Conservation (phyloP, 2,888 invertebrate species). For the Loripinus fragilis region DNA sequence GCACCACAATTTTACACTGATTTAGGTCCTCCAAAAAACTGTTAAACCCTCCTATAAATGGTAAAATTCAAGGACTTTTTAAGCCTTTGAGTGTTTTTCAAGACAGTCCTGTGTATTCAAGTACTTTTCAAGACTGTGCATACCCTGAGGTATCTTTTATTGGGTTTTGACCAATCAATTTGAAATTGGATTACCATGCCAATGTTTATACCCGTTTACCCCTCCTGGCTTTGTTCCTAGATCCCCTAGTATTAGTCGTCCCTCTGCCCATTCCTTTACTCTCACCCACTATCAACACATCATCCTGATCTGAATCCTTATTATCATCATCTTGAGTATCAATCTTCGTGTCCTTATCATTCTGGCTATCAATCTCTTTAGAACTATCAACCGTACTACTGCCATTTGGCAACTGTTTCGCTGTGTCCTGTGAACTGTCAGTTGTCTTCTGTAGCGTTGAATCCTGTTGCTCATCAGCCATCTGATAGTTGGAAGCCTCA, state of each 20-base stretch:
- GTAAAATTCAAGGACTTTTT: too few relatives aligned
- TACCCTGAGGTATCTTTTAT: too few relatives aligned
- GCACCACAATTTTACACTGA: too few relatives aligned
- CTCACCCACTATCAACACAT: not conserved
- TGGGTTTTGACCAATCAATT: too few relatives aligned
- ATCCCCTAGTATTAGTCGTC: not conserved
- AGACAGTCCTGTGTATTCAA: too few relatives aligned
- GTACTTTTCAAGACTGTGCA: too few relatives aligned
- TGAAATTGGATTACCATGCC: too few relatives aligned
- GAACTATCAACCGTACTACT: not conserved
- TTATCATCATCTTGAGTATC: not conserved
- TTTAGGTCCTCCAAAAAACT: too few relatives aligned
- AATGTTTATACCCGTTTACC: not conserved
- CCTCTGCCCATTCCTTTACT: not conserved
- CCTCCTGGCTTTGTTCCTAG: conserved; percentile 5
- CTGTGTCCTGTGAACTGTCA: not conserved
- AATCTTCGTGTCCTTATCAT: not conserved
- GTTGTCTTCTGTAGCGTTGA: not conserved
- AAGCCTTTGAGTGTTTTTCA: too few relatives aligned
- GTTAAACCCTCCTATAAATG: too few relatives aligned
- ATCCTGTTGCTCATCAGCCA: conserved; percentile 24
- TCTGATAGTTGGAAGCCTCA: conserved; percentile 17
- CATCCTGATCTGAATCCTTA: too few relatives aligned
- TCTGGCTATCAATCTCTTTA: not conserved
- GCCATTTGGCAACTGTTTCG: not conserved